Percentiles rank a stretch among this genome's conserved stretches.
Conservation (phyloP, 2,888 invertebrate genomes). For the Brachyptera risi region DNA sequence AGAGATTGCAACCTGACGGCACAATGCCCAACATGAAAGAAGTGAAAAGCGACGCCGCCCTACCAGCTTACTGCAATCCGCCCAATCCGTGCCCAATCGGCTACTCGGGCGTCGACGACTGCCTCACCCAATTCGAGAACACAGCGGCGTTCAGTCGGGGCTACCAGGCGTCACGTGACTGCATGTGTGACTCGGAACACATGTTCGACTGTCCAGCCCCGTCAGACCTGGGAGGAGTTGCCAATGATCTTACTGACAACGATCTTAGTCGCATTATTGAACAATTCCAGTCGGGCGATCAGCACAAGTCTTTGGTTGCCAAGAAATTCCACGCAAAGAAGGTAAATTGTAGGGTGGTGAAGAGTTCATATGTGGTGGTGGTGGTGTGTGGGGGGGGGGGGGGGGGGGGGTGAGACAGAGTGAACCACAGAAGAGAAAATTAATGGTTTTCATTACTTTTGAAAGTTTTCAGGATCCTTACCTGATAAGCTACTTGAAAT, state of each 20-base stretch:
- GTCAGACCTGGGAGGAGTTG: conserved; percentile 33
- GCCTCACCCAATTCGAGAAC: conserved; percentile 88
- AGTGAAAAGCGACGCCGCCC: conserved; percentile 84
- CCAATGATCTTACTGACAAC: conserved; percentile 46
- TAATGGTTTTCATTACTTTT: no score
- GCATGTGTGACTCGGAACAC: conserved; percentile 97
- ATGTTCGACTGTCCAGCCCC: conserved; percentile 85
- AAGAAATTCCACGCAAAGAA: conserved; percentile 67
- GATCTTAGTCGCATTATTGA: conserved; percentile 66
- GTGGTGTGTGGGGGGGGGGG: no score
- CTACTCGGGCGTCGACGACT: conserved; percentile 83
- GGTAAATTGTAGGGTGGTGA: no score
- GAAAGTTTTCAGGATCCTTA: no score
- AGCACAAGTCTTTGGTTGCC: conserved; percentile 66
- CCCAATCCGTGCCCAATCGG: conserved; percentile 98
- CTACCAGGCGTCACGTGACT: conserved; percentile 89
- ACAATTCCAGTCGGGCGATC: conserved; percentile 53
- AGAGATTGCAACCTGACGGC: conserved; percentile 57
- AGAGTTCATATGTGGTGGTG: no score
- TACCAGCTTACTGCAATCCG: conserved; percentile 98
- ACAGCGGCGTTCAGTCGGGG: conserved; percentile 92
- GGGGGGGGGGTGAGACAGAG: no score
- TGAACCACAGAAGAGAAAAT: no score
- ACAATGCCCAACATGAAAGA: conserved; percentile 59
- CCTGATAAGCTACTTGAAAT: no score